These are phyloP conservation scores for Micronisus gabar DNA, from an alignment of 2,113 vertebrate species.

Conservation along the genomic window DNA sequence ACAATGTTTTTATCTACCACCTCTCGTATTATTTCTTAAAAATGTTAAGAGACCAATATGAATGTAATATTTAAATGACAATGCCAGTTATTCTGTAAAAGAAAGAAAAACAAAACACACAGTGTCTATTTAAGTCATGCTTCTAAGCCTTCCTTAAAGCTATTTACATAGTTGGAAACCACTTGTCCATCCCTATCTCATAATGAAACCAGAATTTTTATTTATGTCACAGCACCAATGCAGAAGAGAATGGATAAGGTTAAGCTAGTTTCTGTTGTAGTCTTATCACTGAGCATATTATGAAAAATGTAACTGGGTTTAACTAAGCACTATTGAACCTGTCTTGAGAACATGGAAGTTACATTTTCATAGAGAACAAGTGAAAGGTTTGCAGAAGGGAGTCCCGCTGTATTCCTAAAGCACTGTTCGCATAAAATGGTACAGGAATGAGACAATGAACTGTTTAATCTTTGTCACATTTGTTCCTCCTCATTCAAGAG, in stretches of 20 bases:
- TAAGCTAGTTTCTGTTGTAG: background rate
- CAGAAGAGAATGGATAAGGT: background rate
- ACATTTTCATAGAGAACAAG: background rate
- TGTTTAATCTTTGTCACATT: background rate
- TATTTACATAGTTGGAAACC: background rate
- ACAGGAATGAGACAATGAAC: background rate
- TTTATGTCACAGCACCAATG: background rate
- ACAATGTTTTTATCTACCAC: background rate
- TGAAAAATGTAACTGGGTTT: background rate
- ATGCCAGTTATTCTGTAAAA: background rate
- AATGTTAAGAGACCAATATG: background rate
- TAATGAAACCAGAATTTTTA: background rate
- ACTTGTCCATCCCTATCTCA: background rate
- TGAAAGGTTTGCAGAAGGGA: background rate
- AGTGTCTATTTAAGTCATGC: background rate
- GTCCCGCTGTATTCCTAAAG: background rate
- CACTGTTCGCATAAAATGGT: background rate
- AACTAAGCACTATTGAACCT: background rate
- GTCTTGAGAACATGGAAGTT: background rate
- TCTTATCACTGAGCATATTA: background rate
- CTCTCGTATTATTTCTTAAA: background rate
- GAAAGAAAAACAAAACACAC: background rate
- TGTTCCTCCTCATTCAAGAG: background rate
- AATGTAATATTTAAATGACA: background rate
- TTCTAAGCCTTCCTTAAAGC: background rate